phyloP scores from a whole-genome alignment of 2,888 invertebrate species.

The Helleia helle region DNA sequence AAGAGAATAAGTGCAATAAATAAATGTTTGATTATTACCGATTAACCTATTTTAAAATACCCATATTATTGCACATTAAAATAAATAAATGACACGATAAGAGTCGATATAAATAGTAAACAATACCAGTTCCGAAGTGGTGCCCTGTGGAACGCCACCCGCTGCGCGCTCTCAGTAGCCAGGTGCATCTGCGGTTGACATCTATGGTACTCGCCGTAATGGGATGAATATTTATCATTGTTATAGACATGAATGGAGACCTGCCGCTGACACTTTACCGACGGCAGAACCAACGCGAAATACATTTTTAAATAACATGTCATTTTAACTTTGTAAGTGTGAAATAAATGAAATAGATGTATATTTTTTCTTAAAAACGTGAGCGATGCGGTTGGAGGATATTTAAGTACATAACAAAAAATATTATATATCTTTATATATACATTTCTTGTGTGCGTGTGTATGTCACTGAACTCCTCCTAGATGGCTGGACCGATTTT shows the following conservation, averaged over 20 bases:
- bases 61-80: neutral
- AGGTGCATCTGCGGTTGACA: slow-evolving; percentile 38
- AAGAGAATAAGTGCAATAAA: no score
- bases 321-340: neutral
- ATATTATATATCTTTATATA: no score
- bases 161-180: slow-evolving; percentile 16
- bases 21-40: no score
- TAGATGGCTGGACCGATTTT: no score
- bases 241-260: slow-evolving; percentile 21
- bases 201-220: slow-evolving; percentile 38
- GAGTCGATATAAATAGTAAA: slow-evolving; percentile 16
- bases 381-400: no score
- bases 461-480: no score
- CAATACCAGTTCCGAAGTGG: slow-evolving; percentile 17
- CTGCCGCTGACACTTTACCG: slow-evolving; percentile 15
- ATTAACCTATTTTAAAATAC: neutral
- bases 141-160: slow-evolving; percentile 19
- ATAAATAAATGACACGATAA: neutral
- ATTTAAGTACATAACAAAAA: no score
- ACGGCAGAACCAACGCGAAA: neutral
- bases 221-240: slow-evolving; percentile 28
- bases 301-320: slow-evolving; percentile 1
- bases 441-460: no score
- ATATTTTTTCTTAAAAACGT: no score
- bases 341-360: no score